Conservation (phyloP, 1,140 invertebrate genomes). For the Armadillidium nasatum region DNA sequence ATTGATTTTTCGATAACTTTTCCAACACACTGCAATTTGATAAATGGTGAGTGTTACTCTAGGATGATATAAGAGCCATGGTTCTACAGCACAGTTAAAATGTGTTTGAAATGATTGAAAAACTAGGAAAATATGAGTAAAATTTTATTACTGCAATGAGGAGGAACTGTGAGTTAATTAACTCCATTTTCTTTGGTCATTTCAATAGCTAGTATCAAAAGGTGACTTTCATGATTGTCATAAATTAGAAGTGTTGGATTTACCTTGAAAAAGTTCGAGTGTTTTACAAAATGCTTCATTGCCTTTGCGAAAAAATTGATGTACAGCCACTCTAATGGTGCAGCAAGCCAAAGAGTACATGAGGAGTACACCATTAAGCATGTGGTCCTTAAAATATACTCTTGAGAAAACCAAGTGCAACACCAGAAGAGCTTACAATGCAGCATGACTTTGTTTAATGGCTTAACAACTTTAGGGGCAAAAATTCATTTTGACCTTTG, state of each 20-base stretch:
- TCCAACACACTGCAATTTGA: slow-evolving; percentile 32
- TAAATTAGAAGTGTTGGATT: slow-evolving; percentile 40
- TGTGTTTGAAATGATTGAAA: slow-evolving; percentile 43
- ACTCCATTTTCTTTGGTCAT: slow-evolving; percentile 43
- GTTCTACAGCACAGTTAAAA: slow-evolving; percentile 24
- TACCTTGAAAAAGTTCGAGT: slow-evolving; percentile 37
- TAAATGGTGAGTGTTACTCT: slow-evolving; percentile 34
- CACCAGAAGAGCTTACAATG: too few relatives aligned
- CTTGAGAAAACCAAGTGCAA: slow-evolving; percentile 42
- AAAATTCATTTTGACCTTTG: too few relatives aligned
- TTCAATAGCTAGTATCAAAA: slow-evolving; percentile 38
- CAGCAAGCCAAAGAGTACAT: slow-evolving; percentile 49
- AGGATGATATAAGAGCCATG: slow-evolving; percentile 10
- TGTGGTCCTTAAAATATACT: slow-evolving; percentile 43
- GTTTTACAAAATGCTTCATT: slow-evolving; percentile 51
- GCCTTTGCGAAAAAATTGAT: slow-evolving; percentile 50
- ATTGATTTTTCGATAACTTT: too few relatives aligned
- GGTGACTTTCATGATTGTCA: slow-evolving; percentile 45
- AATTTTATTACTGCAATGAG: slow-evolving; percentile 34
- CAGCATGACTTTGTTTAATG: too few relatives aligned
- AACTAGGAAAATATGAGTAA: slow-evolving; percentile 41
- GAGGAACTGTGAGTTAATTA: slow-evolving; percentile 44
- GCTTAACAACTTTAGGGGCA: too few relatives aligned
- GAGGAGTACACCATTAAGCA: slow-evolving; percentile 48
- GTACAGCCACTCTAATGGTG: slow-evolving; percentile 52